These are phyloP conservation scores for Tachystola acroxantha DNA, from an alignment of 2,888 invertebrate genomes.

Conservation along the genomic window DNA sequence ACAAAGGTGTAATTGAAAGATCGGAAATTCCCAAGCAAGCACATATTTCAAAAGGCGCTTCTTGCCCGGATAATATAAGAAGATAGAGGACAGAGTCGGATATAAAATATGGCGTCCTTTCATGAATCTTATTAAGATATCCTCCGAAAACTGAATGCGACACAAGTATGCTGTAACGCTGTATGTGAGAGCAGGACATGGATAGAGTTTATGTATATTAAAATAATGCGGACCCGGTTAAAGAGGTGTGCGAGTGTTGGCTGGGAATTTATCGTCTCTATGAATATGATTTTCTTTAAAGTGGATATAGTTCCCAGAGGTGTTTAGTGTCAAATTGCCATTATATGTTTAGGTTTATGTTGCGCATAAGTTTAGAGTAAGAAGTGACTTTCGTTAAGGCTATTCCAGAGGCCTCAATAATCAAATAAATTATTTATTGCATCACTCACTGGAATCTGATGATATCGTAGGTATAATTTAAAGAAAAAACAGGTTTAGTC, in stretches of 20 bases:
- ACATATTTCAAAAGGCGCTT: slow-evolving; percentile 73
- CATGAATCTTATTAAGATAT: slow-evolving; percentile 91
- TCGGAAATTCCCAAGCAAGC: slow-evolving; percentile 74
- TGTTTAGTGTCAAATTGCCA: slow-evolving; percentile 46
- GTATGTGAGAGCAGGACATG: slow-evolving; percentile 29
- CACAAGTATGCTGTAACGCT: slow-evolving; percentile 26
- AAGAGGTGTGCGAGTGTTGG: slow-evolving; percentile 63
- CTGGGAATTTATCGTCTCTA: slow-evolving; percentile 68
- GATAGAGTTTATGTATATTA: slow-evolving; percentile 68
- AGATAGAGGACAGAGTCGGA: slow-evolving; percentile 81
- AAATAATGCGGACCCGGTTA: slow-evolving; percentile 73
- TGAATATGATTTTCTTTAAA: slow-evolving; percentile 76
- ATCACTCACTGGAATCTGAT: too few relatives aligned
- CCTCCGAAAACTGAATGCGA: slow-evolving; percentile 78
- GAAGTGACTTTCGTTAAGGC: too few relatives aligned
- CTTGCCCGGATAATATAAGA: slow-evolving; percentile 76
- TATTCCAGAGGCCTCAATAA: too few relatives aligned
- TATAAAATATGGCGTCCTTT: slow-evolving; percentile 90
- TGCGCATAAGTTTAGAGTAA: too few relatives aligned
- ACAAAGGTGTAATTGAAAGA: slow-evolving; percentile 75
- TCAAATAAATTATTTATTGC: too few relatives aligned
- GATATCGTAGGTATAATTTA: too few relatives aligned
- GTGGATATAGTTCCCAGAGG: slow-evolving; percentile 60
- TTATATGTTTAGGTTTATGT: too few relatives aligned
- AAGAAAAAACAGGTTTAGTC: too few relatives aligned